A percentile compares a stretch with the other conserved stretches of the same genome.
Conservation (phyloP, 2,113 vertebrate species). For the Leucopsar rothschildi region DNA sequence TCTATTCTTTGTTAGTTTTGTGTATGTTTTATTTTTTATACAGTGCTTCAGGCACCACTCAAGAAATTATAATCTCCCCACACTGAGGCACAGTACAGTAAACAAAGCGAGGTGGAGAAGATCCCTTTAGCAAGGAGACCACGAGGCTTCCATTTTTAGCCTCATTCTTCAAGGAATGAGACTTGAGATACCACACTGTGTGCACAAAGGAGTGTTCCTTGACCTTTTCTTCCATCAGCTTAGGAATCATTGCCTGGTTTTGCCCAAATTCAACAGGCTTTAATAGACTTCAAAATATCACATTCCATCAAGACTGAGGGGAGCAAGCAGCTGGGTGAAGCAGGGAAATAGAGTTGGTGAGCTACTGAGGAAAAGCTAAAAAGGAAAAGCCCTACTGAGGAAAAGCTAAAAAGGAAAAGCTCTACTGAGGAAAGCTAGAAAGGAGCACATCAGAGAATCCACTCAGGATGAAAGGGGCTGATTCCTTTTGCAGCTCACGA, state of each 20-base stretch:
- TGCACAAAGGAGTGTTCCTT: background rate
- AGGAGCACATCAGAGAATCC: background rate
- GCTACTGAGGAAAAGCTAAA: background rate
- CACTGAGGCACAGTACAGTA: background rate
- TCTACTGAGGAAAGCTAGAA: background rate
- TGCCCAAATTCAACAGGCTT: background rate
- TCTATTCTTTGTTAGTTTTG: conserved; percentile 7
- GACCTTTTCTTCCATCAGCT: background rate
- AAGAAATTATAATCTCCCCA: conserved; percentile 13
- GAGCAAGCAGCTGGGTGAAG: background rate
- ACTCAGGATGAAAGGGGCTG: background rate
- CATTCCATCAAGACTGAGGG: background rate
- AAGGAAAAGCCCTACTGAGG: background rate
- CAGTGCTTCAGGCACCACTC: conserved; percentile 37
- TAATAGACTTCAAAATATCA: background rate
- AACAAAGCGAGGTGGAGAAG: background rate
- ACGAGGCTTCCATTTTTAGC: background rate
- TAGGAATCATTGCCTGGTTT: background rate
- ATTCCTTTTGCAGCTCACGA: background rate
- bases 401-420: no score
- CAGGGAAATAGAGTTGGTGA: background rate
- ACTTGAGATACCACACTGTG: background rate
- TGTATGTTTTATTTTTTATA: conserved; percentile 11
- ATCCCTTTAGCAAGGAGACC: conserved; percentile 1
- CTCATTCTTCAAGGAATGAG: background rate